These are phyloP conservation scores for Chionis minor DNA, from an alignment of 2,113 vertebrate species.

Conservation along the genomic window DNA sequence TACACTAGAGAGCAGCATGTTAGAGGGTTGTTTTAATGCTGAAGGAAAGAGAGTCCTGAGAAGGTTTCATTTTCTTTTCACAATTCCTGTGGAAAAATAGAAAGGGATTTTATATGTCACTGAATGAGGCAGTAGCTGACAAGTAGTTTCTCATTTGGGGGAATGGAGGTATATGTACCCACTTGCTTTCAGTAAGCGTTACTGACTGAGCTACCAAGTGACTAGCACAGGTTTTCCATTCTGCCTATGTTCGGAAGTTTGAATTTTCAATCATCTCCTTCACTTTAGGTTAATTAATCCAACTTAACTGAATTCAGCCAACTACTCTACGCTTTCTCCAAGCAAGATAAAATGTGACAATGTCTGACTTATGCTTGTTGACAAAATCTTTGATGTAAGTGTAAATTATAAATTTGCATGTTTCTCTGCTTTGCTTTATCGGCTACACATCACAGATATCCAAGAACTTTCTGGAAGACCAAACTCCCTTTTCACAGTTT, in stretches of 20 bases:
- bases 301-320: background rate
- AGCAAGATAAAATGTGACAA: background rate
- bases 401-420: background rate
- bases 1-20: background rate
- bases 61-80: background rate
- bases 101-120: background rate
- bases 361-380: background rate
- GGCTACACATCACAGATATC: background rate
- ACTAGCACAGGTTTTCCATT: background rate
- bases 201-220: background rate
- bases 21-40: background rate
- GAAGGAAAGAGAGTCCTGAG: background rate
- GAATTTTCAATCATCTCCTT: background rate
- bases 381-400: background rate
- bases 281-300: background rate
- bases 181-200: background rate
- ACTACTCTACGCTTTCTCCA: background rate
- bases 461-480: background rate
- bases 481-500: background rate
- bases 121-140: background rate
- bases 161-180: background rate
- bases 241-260: background rate
- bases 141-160: background rate
- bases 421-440: background rate
- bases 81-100: background rate